Percentiles rank a stretch among this genome's conserved stretches.
Conservation (phyloP, 2,797 vertebrate genomes). For the Hozukius guyotensis region DNA sequence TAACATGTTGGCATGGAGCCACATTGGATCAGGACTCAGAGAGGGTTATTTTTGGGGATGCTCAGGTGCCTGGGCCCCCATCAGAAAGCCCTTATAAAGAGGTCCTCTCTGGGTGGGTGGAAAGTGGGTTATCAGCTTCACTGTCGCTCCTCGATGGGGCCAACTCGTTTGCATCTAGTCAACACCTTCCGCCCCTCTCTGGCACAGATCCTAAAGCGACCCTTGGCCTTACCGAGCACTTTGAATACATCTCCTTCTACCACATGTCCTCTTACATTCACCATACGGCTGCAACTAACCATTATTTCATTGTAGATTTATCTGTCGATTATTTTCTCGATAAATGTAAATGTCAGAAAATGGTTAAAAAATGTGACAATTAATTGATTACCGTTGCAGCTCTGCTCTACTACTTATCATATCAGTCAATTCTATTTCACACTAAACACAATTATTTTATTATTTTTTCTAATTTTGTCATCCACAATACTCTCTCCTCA, state of each 20-base stretch:
- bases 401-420: neutral
- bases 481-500: neutral
- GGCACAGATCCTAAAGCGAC: conserved; percentile 47
- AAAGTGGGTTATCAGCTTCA: conserved; percentile 79
- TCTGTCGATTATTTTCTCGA: no score
- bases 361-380: no score
- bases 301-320: no score
- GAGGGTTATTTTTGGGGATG: conserved; percentile 79
- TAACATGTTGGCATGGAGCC: conserved; percentile 56
- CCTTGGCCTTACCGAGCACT: conserved; percentile 22
- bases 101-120: conserved; percentile 68
- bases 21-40: conserved; percentile 39
- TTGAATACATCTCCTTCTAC: conserved; percentile 19
- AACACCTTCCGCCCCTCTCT: conserved; percentile 72
- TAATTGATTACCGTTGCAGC: no score
- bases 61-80: conserved; percentile 56
- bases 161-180: conserved; percentile 80
- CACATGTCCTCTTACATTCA: neutral
- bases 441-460: neutral
- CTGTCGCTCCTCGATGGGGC: conserved; percentile 68
- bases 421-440: neutral
- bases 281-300: neutral
- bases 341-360: no score
- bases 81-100: conserved; percentile 82
- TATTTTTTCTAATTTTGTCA: neutral